phyloP scores from a whole-genome alignment of 2,888 invertebrate species.

The Hirtodrosophila trivittata region DNA sequence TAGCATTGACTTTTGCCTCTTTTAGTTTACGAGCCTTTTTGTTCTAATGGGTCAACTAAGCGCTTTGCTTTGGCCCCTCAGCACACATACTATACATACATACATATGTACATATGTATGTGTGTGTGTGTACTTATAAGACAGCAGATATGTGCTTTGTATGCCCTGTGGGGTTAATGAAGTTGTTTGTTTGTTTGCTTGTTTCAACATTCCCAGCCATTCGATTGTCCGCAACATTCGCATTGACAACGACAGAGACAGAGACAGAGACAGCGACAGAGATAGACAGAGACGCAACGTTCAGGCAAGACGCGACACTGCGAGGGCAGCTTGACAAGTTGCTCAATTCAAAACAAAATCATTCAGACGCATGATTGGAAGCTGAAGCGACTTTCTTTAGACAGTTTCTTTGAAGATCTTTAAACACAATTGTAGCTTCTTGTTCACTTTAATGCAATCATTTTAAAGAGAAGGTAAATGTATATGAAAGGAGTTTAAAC shows the following conservation, averaged over 20 bases:
- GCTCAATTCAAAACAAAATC: too few species aligned
- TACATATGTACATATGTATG: constrained; percentile 8
- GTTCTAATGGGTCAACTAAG: constrained; percentile 70
- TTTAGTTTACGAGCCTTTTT: constrained; percentile 58
- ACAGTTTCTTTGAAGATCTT: too few species aligned
- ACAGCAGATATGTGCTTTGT: constrained; percentile 39
- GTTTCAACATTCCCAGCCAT: constrained; percentile 36
- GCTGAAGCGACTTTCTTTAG: too few species aligned
- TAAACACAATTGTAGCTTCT: too few species aligned
- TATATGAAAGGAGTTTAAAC: too few species aligned
- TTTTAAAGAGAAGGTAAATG: too few species aligned
- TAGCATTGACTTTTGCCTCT: constrained; percentile 63
- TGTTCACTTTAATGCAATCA: too few species aligned
- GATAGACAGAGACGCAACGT: constrained; percentile 4
- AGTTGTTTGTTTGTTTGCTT: constrained; percentile 73
- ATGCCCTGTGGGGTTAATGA: constrained; percentile 72
- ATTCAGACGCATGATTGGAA: too few species aligned
- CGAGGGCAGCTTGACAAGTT: constrained; percentile 3
- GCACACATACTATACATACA: constrained; percentile 21
- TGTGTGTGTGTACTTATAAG: constrained; percentile 18
- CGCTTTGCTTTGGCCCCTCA: constrained; percentile 44
- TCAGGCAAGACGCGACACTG: constrained; percentile 4
- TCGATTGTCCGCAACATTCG: constrained; percentile 24
- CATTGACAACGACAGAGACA: constrained; percentile 30
- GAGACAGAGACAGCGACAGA: constrained; percentile 28